These are phyloP conservation scores for Erpobdella octoculata DNA, from an alignment of 2,888 invertebrate species.

Conservation along the genomic window DNA sequence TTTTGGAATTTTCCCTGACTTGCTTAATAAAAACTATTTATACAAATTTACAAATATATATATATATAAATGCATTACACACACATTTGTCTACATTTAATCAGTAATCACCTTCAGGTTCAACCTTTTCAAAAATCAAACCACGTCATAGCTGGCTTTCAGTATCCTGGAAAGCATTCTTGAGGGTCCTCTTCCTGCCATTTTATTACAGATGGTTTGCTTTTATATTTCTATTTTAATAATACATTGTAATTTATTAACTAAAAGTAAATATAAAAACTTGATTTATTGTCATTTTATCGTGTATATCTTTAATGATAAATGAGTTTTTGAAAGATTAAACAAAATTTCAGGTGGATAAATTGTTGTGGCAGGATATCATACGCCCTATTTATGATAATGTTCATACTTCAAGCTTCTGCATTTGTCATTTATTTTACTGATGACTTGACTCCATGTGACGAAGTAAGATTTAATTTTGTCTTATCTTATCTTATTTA, in stretches of 20 bases:
- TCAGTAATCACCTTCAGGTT: slow-evolving; percentile 67
- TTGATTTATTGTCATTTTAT: neutral
- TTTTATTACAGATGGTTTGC: slow-evolving; percentile 71
- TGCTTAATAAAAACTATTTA: too few species aligned
- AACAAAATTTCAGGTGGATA: slow-evolving; percentile 24
- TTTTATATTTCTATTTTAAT: neutral
- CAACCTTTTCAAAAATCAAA: slow-evolving; percentile 89
- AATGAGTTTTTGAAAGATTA: neutral
- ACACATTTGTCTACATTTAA: too few species aligned
- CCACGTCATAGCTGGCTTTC: slow-evolving; percentile 82
- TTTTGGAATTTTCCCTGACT: too few species aligned
- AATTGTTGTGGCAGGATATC: slow-evolving; percentile 8
- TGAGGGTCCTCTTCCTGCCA: slow-evolving; percentile 75
- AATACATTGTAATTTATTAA: neutral
- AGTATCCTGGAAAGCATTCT: slow-evolving; percentile 72
- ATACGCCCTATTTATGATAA: slow-evolving; percentile 18
- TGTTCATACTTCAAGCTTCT: slow-evolving; percentile 21
- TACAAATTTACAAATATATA: too few species aligned
- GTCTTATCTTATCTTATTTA: neutral
- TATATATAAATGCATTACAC: too few species aligned
- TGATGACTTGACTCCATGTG: slow-evolving; percentile 7
- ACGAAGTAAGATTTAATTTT: neutral
- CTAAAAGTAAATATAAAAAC: neutral
- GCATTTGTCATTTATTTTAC: slow-evolving; percentile 21
- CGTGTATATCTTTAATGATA: neutral